phyloP scores from a whole-genome alignment of 2,797 vertebrate species.

The Menidia menidia region DNA sequence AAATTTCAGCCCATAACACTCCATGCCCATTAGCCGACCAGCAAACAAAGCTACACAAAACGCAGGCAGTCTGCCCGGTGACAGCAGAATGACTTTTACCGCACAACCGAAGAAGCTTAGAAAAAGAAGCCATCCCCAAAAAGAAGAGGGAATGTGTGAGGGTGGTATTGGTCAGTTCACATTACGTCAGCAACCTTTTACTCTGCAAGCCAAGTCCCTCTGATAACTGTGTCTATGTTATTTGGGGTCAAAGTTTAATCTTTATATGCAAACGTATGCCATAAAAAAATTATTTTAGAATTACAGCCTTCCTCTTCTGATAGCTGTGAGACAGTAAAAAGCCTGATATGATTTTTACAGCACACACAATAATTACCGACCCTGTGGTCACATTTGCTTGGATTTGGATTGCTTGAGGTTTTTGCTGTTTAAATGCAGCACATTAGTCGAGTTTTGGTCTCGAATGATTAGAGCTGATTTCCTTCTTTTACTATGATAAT shows the following conservation, averaged over 20 bases:
- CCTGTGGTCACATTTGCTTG: not conserved
- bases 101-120: not conserved
- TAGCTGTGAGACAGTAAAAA: not conserved
- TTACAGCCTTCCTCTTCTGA: conserved; percentile 1
- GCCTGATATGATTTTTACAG: conserved; percentile 7
- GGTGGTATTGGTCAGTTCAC: too few species aligned
- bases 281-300: conserved; percentile 26
- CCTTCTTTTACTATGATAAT: not conserved
- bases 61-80: not conserved
- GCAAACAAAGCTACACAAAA: not conserved
- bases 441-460: not conserved
- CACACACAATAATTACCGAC: not conserved
- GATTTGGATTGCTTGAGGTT: not conserved
- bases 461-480: not conserved
- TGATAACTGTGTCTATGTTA: not conserved
- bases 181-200: not conserved
- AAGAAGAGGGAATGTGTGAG: not conserved
- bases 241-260: not conserved
- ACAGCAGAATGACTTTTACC: not conserved
- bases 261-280: not conserved
- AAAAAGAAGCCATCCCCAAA: too few species aligned
- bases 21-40: not conserved
- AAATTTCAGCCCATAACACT: not conserved
- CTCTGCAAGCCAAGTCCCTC: not conserved
- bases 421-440: not conserved